Base-by-base conservation (phyloP, 2,797 vertebrate genomes). In the Tadarida brasiliensis region DNA sequence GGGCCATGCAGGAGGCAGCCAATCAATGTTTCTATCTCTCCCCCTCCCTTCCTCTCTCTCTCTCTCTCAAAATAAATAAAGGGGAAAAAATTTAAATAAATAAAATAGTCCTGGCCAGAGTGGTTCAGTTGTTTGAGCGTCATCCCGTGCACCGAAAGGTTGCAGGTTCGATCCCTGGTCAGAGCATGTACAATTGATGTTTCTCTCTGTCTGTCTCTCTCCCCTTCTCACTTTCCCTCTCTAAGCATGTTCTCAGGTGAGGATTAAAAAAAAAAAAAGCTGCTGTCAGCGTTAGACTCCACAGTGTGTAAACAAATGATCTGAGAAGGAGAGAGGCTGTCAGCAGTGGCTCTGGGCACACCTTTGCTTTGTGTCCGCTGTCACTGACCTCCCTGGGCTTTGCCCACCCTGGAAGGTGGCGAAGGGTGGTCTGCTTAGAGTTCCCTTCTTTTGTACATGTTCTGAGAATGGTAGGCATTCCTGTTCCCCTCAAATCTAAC, bases 361-460 rank as follows among this genome's bases (percentile, higher is more conserved):
- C 39, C 28, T 54, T 76, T 0, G 0, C 7, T 49, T 24, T 28
- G 5, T 70, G 44, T 68, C 63, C 5, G 7, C 47, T 1, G 2
- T 67, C 24, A 3, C 51, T 3, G 15, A 26, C 19, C 3, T 16
- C 35, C 35, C 20, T 19, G 68, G 51, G 56, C 30, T 39, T 35
- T 30, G 4, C 16, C 19, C 1, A 9, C 28, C 80, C 77, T 4
- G 30, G 59, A n/a, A n/a, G 71, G 22, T 24, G 24, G 56, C 0
- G 0, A 81, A 15, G 16, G 30, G 26, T 22, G 8, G 16, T 63
- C 70, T 30, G 7, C 78, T 61, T 54, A n/a, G 67, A 33, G 10
- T 19, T 44, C 16, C 30, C 44, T 70, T 19, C 57, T 61, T 81
- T 51, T 33, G 15, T 10, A 3, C 11, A 0, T 30, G n/a, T 74